Percentiles rank a stretch among this genome's conserved stretches.
Evolutionary conservation across 2,888 invertebrate genomes (phyloP).

Genomic region (Baccha elongata): DNA sequence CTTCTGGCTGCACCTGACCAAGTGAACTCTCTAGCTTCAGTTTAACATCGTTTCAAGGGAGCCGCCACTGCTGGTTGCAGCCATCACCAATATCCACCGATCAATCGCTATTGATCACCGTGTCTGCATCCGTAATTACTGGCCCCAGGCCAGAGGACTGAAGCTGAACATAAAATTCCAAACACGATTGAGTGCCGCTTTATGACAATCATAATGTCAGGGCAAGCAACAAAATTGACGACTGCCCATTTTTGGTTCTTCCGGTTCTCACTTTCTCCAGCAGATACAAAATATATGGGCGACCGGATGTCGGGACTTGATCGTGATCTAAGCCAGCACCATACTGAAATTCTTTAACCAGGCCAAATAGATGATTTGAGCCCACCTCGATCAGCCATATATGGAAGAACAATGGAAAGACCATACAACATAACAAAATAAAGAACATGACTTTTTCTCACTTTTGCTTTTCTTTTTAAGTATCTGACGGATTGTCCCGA

Average conservation of each 20-base stretch:
- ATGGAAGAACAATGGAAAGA: slow-evolving; percentile 18
- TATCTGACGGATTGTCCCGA: slow-evolving; percentile 14
- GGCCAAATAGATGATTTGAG: slow-evolving; percentile 62
- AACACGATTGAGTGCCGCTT: slow-evolving; percentile 51
- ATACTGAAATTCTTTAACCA: slow-evolving; percentile 40
- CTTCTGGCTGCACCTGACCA: slow-evolving; percentile 72
- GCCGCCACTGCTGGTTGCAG: slow-evolving; percentile 21
- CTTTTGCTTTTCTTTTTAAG: slow-evolving; percentile 49
- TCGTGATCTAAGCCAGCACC: slow-evolving; percentile 58
- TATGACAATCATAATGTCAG: slow-evolving; percentile 72
- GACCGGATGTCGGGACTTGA: slow-evolving; percentile 57
- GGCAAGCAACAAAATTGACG: slow-evolving; percentile 54
- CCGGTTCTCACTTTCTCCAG: slow-evolving; percentile 72
- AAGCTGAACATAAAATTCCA: slow-evolving; percentile 43
- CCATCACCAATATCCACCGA: slow-evolving; percentile 26
- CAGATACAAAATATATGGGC: slow-evolving; percentile 3
- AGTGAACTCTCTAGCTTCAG: slow-evolving; percentile 54
- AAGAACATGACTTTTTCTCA: slow-evolving; percentile 34
- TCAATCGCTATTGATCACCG: slow-evolving; percentile 65
- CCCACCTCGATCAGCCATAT: slow-evolving; percentile 36
- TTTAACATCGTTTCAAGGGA: slow-evolving; percentile 56
- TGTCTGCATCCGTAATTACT: slow-evolving; percentile 66
- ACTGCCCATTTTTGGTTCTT: slow-evolving; percentile 65
- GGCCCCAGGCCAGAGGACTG: slow-evolving; percentile 37
- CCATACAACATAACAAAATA: slow-evolving; percentile 6